Percentiles rank a stretch among this genome's conserved stretches.
phyloP scores from a whole-genome alignment of 2,888 invertebrate species.

The Cancer borealis region DNA sequence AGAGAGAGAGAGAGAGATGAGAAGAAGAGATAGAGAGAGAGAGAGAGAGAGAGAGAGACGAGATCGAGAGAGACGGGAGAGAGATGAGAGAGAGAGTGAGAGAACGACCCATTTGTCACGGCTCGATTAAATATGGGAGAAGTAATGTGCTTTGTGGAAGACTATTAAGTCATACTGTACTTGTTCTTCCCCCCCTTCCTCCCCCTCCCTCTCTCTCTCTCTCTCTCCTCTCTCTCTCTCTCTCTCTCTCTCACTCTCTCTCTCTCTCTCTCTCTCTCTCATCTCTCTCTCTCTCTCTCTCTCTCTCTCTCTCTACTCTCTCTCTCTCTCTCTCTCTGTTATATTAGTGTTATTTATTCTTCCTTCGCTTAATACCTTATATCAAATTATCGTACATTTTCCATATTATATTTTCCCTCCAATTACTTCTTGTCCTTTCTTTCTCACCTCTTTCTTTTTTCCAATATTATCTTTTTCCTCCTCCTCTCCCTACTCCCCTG shows the following conservation, averaged over 20 bases:
- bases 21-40: neutral
- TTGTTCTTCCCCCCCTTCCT: neutral
- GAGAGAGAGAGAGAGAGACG: slow-evolving; percentile 40
- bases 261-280: neutral
- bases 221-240: neutral
- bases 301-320: neutral
- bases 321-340: neutral
- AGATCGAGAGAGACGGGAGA: neutral
- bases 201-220: neutral
- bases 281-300: neutral
- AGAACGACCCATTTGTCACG: slow-evolving; percentile 21
- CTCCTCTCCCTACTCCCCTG: neutral
- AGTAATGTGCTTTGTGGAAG: slow-evolving; percentile 54
- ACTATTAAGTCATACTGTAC: slow-evolving; percentile 58
- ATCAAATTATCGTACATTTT: no score
- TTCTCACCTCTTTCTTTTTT: neutral
- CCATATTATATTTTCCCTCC: no score
- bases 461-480: neutral
- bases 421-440: neutral
- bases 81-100: slow-evolving; percentile 37
- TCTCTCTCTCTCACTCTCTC: neutral
- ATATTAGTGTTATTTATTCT: neutral
- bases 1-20: slow-evolving; percentile 3
- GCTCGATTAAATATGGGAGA: slow-evolving; percentile 52
- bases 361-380: neutral